Percentiles rank a stretch among this genome's conserved stretches.
Conservation (phyloP, 1,140 invertebrate genomes). For the Drosophila kurseongensis region DNA sequence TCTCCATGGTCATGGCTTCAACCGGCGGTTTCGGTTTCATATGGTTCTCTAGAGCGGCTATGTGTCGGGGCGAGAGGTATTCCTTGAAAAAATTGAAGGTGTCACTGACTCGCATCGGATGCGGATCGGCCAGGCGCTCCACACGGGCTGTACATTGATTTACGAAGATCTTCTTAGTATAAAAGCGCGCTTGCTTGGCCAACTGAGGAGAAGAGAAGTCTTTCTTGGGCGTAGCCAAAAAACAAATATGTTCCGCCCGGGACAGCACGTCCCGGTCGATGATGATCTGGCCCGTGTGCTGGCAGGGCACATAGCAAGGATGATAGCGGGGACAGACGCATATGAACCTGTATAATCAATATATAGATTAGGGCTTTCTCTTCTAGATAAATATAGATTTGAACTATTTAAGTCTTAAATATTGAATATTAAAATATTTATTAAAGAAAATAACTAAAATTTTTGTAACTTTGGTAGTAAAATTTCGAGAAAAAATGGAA, state of each 20-base stretch:
- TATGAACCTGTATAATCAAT: slow-evolving; percentile 35
- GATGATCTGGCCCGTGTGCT: slow-evolving; percentile 75
- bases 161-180: slow-evolving; percentile 61
- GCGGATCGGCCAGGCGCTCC: slow-evolving; percentile 66
- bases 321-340: slow-evolving; percentile 71
- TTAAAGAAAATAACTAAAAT: no score
- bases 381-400: not conserved
- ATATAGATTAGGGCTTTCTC: not conserved
- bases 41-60: slow-evolving; percentile 52
- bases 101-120: slow-evolving; percentile 48
- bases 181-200: slow-evolving; percentile 35
- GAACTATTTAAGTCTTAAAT: no score
- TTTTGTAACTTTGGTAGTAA: no score
- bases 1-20: slow-evolving; percentile 60
- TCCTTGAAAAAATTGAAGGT: slow-evolving; percentile 58
- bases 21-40: slow-evolving; percentile 64
- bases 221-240: slow-evolving; percentile 71
- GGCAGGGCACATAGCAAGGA: slow-evolving; percentile 63
- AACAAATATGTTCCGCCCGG: slow-evolving; percentile 72
- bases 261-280: slow-evolving; percentile 78
- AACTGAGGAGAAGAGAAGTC: slow-evolving; percentile 38
- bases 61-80: slow-evolving; percentile 38
- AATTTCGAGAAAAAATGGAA: not conserved
- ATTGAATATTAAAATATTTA: no score
- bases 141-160: slow-evolving; percentile 72